These are phyloP conservation scores for Drosophila vallismaia DNA, from an alignment of 2,888 invertebrate species.

Conservation along the genomic window DNA sequence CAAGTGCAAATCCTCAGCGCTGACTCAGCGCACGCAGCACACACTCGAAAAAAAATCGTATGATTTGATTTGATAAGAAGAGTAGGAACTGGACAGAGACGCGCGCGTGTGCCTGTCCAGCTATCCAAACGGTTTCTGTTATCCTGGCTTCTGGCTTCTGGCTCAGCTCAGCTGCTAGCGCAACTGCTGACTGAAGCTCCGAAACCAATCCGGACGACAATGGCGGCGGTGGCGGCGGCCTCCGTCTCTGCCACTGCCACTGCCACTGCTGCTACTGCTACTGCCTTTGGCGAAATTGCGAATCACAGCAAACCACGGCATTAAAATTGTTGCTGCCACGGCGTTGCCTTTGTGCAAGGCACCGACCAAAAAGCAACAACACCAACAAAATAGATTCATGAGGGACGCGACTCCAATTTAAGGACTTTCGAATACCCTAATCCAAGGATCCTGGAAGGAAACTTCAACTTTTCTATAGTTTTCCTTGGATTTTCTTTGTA, in stretches of 20 bases:
- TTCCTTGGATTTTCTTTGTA: too few species aligned
- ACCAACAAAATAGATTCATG: constrained; percentile 6
- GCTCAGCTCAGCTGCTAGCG: constrained; percentile 48
- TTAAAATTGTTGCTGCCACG: constrained; percentile 56
- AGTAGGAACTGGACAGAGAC: constrained; percentile 6
- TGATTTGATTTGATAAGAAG: not conserved
- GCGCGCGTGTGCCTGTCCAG: constrained; percentile 30
- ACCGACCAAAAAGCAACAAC: constrained; percentile 46
- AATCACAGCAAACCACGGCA: constrained; percentile 54
- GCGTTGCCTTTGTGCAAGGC: constrained; percentile 55
- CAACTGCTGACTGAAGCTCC: constrained; percentile 52
- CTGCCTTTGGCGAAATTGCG: constrained; percentile 48
- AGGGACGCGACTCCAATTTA: not conserved
- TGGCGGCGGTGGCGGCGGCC: constrained; percentile 24
- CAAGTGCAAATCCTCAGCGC: not conserved
- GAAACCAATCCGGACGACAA: constrained; percentile 43
- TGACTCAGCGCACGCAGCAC: constrained; percentile 4
- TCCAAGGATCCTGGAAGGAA: too few species aligned
- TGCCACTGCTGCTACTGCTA: constrained; percentile 18
- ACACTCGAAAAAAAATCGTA: constrained; percentile 4
- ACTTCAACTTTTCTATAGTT: too few species aligned
- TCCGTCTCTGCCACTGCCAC: constrained; percentile 47
- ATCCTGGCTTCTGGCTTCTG: constrained; percentile 17
- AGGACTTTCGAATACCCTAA: not conserved
- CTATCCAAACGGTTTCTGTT: constrained; percentile 3